A percentile compares a stretch with the other conserved stretches of the same genome.
These are phyloP conservation scores for Hemicordylus capensis DNA, from an alignment of 2,113 vertebrate genomes.

Conservation along the genomic window DNA sequence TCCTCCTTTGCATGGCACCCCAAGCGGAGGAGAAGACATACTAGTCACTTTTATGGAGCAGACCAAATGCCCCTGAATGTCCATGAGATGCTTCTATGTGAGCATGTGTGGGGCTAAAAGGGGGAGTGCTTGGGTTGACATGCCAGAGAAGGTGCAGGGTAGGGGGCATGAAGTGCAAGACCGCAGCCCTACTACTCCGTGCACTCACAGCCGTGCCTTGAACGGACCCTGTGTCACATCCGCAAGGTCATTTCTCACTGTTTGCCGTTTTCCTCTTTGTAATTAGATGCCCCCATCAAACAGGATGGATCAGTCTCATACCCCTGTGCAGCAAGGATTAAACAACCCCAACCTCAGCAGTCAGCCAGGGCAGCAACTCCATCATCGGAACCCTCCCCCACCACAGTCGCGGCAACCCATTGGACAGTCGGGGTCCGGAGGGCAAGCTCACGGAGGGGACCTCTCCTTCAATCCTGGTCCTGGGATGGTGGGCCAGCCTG, in stretches of 20 bases:
- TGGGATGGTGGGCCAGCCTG: conserved; percentile 61
- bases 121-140: neutral
- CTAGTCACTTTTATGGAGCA: neutral
- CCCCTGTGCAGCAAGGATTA: conserved; percentile 79
- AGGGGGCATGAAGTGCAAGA: neutral
- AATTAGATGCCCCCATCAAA: conserved; percentile 77
- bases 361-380: conserved; percentile 76
- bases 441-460: conserved; percentile 34
- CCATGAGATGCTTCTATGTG: no score
- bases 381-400: conserved; percentile 75
- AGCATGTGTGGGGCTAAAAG: neutral
- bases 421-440: conserved; percentile 45
- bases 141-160: neutral
- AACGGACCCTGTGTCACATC: no score
- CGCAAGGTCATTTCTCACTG: neutral
- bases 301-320: conserved; percentile 84
- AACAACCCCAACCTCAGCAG: conserved; percentile 74
- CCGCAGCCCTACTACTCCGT: neutral
- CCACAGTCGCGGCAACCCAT: conserved; percentile 71
- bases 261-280: neutral
- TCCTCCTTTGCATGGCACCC: neutral
- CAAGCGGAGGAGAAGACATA: neutral
- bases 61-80: neutral
- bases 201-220: accelerated
- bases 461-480: conserved; percentile 78